Evolutionary conservation across 2,113 vertebrate genomes (phyloP).

Genomic region (Otolemur garnettii): DNA sequence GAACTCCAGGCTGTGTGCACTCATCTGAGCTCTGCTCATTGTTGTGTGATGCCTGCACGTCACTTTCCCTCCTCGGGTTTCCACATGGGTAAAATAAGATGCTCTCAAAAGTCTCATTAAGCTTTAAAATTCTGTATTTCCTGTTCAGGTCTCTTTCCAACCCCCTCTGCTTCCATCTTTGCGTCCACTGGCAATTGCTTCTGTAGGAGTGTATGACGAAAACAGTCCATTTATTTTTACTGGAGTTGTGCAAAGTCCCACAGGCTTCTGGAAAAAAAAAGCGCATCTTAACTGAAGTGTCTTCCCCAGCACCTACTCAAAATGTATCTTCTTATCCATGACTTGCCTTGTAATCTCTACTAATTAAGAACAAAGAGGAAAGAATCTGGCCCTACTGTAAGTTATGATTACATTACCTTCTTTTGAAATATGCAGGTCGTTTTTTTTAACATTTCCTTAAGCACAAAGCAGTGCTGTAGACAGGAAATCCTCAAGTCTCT

Average conservation of each 20-base stretch:
- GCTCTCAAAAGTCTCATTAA: constrained; percentile 53
- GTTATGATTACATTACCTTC: constrained; percentile 72
- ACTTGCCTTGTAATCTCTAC: constrained; percentile 79
- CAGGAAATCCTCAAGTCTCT: constrained; percentile 88
- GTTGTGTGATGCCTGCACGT: neutral
- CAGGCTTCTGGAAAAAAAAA: neutral
- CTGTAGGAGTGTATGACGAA: neutral
- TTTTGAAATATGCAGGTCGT: constrained; percentile 84
- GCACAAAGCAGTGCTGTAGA: constrained; percentile 80
- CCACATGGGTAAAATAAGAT: neutral
- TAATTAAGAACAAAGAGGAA: constrained; percentile 82
- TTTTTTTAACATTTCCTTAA: constrained; percentile 87
- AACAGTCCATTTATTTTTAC: constrained; percentile 40
- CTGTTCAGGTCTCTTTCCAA: constrained; percentile 35
- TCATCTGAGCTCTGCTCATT: neutral
- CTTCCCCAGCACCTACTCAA: constrained; percentile 60
- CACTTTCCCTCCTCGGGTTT: constrained; percentile 1
- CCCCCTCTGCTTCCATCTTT: neutral
- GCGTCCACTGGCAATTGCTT: constrained; percentile 45
- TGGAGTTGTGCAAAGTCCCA: constrained; percentile 18
- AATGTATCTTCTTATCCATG: constrained; percentile 69
- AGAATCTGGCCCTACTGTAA: constrained; percentile 81
- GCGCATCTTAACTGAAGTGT: neutral
- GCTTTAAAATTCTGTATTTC: constrained; percentile 42
- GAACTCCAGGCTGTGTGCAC: neutral